These are phyloP conservation scores for Agrochola lota DNA, from an alignment of 2,888 invertebrate genomes.

Conservation along the genomic window DNA sequence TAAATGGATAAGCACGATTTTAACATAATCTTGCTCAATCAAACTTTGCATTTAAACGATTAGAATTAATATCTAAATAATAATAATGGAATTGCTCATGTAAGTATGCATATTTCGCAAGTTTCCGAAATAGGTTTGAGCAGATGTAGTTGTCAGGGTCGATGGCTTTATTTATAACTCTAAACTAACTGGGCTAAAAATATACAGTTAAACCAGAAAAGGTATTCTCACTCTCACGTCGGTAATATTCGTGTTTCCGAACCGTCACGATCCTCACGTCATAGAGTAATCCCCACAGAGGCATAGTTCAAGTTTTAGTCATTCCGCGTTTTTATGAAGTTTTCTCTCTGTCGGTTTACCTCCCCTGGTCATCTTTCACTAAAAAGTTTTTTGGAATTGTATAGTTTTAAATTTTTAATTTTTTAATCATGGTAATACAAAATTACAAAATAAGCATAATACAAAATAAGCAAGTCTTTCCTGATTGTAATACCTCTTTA, in stretches of 20 bases:
- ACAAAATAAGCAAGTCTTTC: not conserved
- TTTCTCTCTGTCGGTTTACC: not conserved
- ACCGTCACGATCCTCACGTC: not conserved
- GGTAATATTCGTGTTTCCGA: not conserved
- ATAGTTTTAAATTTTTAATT: not conserved
- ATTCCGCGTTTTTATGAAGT: not conserved
- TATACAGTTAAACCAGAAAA: not conserved
- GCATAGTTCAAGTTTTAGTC: not conserved
- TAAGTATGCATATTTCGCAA: slow-evolving; percentile 10
- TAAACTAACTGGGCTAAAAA: not conserved
- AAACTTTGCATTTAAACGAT: slow-evolving; percentile 35
- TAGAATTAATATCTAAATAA: slow-evolving; percentile 28
- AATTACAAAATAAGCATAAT: too few relatives aligned
- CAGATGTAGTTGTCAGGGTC: slow-evolving; percentile 29
- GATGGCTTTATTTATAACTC: not conserved
- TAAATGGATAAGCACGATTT: slow-evolving; percentile 22
- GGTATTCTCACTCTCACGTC: not conserved
- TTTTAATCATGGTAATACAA: not conserved
- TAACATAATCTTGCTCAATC: slow-evolving; percentile 34
- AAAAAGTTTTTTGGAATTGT: not conserved
- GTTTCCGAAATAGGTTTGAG: slow-evolving; percentile 20
- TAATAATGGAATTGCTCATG: slow-evolving; percentile 9
- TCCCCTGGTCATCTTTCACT: too few relatives aligned
- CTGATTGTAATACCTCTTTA: not conserved
- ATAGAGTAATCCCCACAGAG: not conserved